Conservation (phyloP, 92 coral and sea anemone species). For the Anthopleura xanthogrammica region DNA sequence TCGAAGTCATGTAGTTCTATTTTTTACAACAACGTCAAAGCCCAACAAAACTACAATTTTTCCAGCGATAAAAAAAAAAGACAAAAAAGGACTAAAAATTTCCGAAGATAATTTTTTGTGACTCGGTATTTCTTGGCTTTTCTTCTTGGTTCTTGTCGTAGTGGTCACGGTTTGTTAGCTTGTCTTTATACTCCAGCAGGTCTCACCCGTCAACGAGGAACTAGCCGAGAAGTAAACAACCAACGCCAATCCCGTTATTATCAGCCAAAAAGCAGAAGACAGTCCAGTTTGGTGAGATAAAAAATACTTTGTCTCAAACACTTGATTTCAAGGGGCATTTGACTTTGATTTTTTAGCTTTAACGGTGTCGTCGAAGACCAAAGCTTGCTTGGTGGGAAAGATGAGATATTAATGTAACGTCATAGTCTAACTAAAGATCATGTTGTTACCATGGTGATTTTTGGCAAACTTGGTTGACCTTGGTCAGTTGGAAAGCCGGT, state of each 20-base stretch:
- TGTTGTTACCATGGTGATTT: slow-evolving; percentile 11
- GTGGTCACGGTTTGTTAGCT: neutral
- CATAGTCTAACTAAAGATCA: slow-evolving; percentile 25
- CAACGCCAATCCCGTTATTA: neutral
- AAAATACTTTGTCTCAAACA: too few species aligned
- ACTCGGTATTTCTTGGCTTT: neutral
- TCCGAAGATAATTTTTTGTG: neutral
- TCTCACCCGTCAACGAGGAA: slow-evolving; percentile 13
- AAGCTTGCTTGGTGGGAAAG: neutral
- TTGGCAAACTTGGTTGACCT: neutral
- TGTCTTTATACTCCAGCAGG: slow-evolving; percentile 9
- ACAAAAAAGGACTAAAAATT: neutral
- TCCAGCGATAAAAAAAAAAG: neutral
- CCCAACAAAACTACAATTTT: neutral
- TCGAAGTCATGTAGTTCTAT: too few species aligned
- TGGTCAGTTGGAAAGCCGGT: neutral
- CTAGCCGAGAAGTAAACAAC: neutral
- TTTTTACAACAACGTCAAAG: neutral
- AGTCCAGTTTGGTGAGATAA: too few species aligned
- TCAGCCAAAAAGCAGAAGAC: too few species aligned
- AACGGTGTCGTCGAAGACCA: neutral
- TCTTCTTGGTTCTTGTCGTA: neutral
- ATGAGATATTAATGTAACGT: slow-evolving; percentile 22
- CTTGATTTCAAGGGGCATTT: neutral
- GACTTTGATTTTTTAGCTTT: neutral